A percentile compares a stretch with the other conserved stretches of the same genome.
Conservation (phyloP, 2,797 vertebrate genomes). For the Anableps anableps region DNA sequence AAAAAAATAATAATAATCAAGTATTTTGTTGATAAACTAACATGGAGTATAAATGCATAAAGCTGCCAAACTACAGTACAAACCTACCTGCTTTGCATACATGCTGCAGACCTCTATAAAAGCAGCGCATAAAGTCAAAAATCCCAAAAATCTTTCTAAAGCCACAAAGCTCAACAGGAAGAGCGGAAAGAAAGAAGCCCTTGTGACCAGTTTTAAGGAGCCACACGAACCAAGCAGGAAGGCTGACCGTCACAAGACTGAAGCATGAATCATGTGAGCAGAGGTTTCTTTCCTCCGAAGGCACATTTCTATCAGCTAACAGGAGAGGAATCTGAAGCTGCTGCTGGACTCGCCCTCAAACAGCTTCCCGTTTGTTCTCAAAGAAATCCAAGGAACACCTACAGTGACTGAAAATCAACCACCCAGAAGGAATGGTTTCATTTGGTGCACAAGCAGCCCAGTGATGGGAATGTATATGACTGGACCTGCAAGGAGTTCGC, state of each 20-base stretch:
- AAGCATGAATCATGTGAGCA: neutral
- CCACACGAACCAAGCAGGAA: constrained; percentile 28
- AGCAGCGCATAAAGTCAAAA: constrained; percentile 33
- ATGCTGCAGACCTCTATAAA: constrained; percentile 26
- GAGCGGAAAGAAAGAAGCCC: constrained; percentile 32
- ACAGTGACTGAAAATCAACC: neutral
- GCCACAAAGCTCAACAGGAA: constrained; percentile 24
- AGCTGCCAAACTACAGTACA: constrained; percentile 64
- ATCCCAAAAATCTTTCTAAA: constrained; percentile 33
- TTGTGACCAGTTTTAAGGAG: constrained; percentile 50
- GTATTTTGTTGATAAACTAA: constrained; percentile 60
- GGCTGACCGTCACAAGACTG: constrained; percentile 54
- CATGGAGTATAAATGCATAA: constrained; percentile 54
- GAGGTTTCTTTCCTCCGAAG: constrained; percentile 26
- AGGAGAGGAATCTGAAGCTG: constrained; percentile 16
- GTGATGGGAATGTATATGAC: neutral
- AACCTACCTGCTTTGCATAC: constrained; percentile 56
- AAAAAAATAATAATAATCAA: constrained; percentile 40
- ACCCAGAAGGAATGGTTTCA: neutral
- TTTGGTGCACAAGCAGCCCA: neutral
- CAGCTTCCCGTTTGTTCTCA: neutral
- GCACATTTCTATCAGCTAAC: constrained; percentile 28
- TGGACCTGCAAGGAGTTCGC: neutral
- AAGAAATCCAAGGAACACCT: neutral
- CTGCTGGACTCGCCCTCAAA: neutral